Base-by-base conservation (phyloP, 2,797 vertebrate species). In the Hipposideros larvatus region DNA sequence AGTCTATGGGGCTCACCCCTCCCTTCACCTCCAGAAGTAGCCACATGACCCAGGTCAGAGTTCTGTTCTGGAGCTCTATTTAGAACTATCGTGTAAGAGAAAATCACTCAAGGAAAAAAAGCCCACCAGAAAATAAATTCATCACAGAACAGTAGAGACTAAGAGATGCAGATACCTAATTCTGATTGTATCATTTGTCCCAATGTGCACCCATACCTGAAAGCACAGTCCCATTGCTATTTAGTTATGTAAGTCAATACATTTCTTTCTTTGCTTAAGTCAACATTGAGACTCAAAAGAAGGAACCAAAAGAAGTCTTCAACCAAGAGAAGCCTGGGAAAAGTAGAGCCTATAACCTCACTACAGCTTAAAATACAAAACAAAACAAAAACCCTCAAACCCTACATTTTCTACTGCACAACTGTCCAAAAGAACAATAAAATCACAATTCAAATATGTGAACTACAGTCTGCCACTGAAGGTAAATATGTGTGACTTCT, bases 41-140 rank as follows among this genome's bases (percentile, higher is more conserved):
- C 41, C 11, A 73, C 11, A 53, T 74, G 61, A 90, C 2, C 8
- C 22, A 68, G 65, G 31, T 53, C 59, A 91, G 19, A 28, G 24
- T 43, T 89, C 24, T 34, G 19, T 46, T 43, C n/a, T 66, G 46
- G 48, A 68, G 11, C 24, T 41, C 65, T 59, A 46, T 85, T 89
- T 75, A 34, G 28, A 94, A 87, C 7, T 79, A 75, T 4, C 53
- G 34, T 41, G 28, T 61, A 80, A 73, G 57, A 74, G 93, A 91
- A 96, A 8, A 73, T 71, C 9, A 8, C 77, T 63, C 31, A 82
- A 91, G 13, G 59, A 28, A 46, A 91, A 83, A 91, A 94, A 87
- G 21, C 2, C 19, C 41, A 19, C 21, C 70, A 63, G 7, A 61
- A 7, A 74, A 79, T 75, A 73, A 65, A 77, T 10, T 31, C 74